Base-by-base conservation (phyloP, 2,888 invertebrate species). In the Netelia virgata region DNA sequence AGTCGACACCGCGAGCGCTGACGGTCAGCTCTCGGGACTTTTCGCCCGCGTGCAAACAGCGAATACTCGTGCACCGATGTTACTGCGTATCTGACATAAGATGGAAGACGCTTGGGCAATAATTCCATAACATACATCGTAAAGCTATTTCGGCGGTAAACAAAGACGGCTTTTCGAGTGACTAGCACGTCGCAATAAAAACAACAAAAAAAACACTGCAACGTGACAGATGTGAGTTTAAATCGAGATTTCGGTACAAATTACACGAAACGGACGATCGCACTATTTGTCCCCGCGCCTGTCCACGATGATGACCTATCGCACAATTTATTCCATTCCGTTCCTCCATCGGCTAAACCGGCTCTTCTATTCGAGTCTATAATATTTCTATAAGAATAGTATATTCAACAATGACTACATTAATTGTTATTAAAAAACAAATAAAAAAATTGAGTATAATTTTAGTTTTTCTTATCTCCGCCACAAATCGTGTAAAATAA, bases 371-470 rank as follows among this genome's bases (percentile, higher is more conserved):
- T 87, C 87, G 84, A 87, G 87, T 79, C 85, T 87, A 88, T 88
- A 89, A 89, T 90, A 89, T 90, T 87, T 88, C 90, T 91, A 91
- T 88, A 92, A 92, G 91, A 92, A 92, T 92, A 93, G 88, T 86
- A 89, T 90, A 90, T 90, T 90, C 91, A 92, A 92, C 91, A 90
- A 88, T 89, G 90, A 90, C 89, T 90, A 90, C 88, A 88, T 90
- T 90, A 88, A 82, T 90, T 87, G 82, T 90, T 88, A 90, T 90
- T 88, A 88, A 82, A 72, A 57, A 55, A 66, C 57, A 68, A 43
- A 57, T 41, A 57, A 47, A 61, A 82, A 85, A 86, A 80, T 76
- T 85, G 77, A 86, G 78, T 87, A 86, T 85, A 78, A 79, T 84
- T 85, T 72, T 82, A 18, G 63, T 84, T 80, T 20, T 75, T 83